Evolutionary conservation across 2,113 vertebrate species (phyloP).

Genomic region (Scartelaos histophorus): DNA sequence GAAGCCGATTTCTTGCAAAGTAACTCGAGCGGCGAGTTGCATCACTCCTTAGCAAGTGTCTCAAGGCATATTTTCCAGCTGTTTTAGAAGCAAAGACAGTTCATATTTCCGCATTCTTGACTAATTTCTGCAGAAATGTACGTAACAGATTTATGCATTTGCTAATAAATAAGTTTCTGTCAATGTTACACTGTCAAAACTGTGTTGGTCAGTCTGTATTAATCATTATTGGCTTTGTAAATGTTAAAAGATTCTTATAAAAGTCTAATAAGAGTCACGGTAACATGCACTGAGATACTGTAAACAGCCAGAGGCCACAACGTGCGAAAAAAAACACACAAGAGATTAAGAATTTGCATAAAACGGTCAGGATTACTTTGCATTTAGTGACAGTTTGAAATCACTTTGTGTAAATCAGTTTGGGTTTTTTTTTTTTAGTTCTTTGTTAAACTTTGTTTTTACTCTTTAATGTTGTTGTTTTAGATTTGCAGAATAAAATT

Average conservation of each 20-base stretch:
- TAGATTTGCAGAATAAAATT: too few relatives aligned
- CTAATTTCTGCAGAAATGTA: neutral
- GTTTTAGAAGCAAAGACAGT: neutral
- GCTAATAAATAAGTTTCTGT: neutral
- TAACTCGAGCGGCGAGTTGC: slow-evolving; percentile 43
- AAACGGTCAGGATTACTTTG: too few relatives aligned
- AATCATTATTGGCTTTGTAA: neutral
- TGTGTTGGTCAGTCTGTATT: neutral
- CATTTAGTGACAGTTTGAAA: too few relatives aligned
- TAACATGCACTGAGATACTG: too few relatives aligned
- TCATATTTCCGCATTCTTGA: neutral
- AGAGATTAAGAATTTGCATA: too few relatives aligned
- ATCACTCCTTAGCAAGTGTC: slow-evolving; percentile 46
- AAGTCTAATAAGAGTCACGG: neutral
- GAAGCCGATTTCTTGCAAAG: neutral
- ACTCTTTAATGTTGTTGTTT: too few relatives aligned
- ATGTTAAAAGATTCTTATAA: neutral
- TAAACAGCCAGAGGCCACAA: too few relatives aligned
- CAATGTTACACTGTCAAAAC: neutral
- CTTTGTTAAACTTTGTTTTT: too few relatives aligned
- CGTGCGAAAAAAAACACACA: too few relatives aligned
- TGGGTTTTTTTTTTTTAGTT: too few relatives aligned
- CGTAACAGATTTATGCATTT: neutral
- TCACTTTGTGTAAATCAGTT: too few relatives aligned
- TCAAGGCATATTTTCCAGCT: neutral